These are phyloP conservation scores for Acrobasis repandana DNA, from an alignment of 2,888 invertebrate genomes.

Conservation along the genomic window DNA sequence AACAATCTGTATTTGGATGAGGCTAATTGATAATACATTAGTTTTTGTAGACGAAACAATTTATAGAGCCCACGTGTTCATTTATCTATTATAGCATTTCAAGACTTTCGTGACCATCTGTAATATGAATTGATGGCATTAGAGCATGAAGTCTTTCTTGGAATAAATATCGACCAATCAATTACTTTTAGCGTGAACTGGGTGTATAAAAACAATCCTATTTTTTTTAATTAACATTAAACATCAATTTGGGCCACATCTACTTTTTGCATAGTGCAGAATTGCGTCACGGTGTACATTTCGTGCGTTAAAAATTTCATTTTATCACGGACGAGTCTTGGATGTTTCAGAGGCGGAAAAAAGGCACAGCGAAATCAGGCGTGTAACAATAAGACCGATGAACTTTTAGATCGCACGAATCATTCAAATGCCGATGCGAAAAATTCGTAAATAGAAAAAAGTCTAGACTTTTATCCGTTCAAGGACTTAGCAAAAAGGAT, in stretches of 20 bases:
- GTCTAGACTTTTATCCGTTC: slow-evolving; percentile 73
- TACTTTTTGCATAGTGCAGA: slow-evolving; percentile 71
- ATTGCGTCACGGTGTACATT: slow-evolving; percentile 59
- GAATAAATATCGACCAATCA: slow-evolving; percentile 42
- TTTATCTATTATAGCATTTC: slow-evolving; percentile 14
- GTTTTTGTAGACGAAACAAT: slow-evolving; percentile 42
- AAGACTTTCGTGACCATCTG: slow-evolving; percentile 42
- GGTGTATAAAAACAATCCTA: slow-evolving; percentile 55
- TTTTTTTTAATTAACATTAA: slow-evolving; percentile 54
- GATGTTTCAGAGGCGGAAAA: slow-evolving; percentile 53
- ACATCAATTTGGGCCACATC: slow-evolving; percentile 51
- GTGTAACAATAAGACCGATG: slow-evolving; percentile 67
- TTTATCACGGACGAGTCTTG: slow-evolving; percentile 59
- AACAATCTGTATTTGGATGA: slow-evolving; percentile 49
- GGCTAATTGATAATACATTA: slow-evolving; percentile 61
- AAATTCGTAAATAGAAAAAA: slow-evolving; percentile 72
- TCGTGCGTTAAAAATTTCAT: slow-evolving; percentile 75
- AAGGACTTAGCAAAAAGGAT: slow-evolving; percentile 62
- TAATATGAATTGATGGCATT: slow-evolving; percentile 29
- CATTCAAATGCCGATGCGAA: slow-evolving; percentile 75
- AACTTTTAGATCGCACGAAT: slow-evolving; percentile 69
- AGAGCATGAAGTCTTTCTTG: slow-evolving; percentile 37
- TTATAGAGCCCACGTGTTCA: slow-evolving; percentile 8
- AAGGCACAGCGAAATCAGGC: slow-evolving; percentile 41
- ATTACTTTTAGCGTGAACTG: slow-evolving; percentile 57